phyloP scores from a whole-genome alignment of 2,797 vertebrate species.

The Epinephelus malabaricus region DNA sequence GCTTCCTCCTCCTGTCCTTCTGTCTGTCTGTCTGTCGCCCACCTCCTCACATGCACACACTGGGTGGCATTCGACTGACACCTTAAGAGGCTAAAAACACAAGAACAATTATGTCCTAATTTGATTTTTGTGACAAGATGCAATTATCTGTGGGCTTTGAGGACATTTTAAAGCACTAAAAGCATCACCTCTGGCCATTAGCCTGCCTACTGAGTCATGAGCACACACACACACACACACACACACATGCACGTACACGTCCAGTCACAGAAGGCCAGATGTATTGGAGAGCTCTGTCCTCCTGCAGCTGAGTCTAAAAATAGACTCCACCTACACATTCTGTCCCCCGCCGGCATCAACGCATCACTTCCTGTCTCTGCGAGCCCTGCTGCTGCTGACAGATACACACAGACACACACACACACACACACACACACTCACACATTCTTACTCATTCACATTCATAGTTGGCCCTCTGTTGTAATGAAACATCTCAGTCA shows the following conservation, averaged over 20 bases:
- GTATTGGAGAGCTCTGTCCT: slow-evolving; percentile 53
- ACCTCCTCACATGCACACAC: slow-evolving; percentile 8
- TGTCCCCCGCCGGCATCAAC: slow-evolving; percentile 35
- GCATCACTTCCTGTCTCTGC: slow-evolving; percentile 78
- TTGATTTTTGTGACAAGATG: slow-evolving; percentile 22
- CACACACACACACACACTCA: slow-evolving; percentile 5
- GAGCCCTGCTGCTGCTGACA: slow-evolving; percentile 36
- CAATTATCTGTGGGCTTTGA: slow-evolving; percentile 33
- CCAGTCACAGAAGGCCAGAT: slow-evolving; percentile 52
- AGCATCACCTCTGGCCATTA: slow-evolving; percentile 40
- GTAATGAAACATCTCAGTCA: slow-evolving; percentile 38
- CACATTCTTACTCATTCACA: slow-evolving; percentile 24
- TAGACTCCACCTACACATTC: slow-evolving; percentile 73
- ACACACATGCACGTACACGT: slow-evolving; percentile 23
- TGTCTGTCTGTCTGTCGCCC: slow-evolving; percentile 2
- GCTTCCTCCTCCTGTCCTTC: background rate
- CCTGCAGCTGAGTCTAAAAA: slow-evolving; percentile 70
- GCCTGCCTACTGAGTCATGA: slow-evolving; percentile 17
- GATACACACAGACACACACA: slow-evolving; percentile 26
- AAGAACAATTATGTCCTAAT: slow-evolving; percentile 13
- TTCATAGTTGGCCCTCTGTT: slow-evolving; percentile 19
- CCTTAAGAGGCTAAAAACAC: slow-evolving; percentile 20
- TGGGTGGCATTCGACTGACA: background rate
- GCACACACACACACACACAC: slow-evolving; percentile 25
- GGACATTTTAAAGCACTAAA: slow-evolving; percentile 34